Base-by-base conservation (phyloP, 2,888 invertebrate species). In the Notodonta dromedarius region DNA sequence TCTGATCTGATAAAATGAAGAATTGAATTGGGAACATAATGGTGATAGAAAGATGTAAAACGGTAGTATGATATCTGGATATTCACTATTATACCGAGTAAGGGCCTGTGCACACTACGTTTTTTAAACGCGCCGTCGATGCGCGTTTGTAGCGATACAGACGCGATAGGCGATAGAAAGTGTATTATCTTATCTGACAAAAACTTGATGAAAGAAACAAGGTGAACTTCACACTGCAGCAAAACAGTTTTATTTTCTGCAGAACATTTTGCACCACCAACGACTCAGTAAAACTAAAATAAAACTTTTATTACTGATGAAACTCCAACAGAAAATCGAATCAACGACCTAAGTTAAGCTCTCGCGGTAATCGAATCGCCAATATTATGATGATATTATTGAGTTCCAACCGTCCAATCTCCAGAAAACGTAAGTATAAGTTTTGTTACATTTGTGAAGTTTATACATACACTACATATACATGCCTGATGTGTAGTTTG, bases 311-410 rank as follows among this genome's bases (percentile, higher is more conserved):
- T 48, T 48, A 48, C 6, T 16, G 12, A 50, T 16, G 2, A 50
- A 16, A 50, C 12, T 16, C 4, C 42, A 11, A 12, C 42, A 16
- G 50, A 4, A 4, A 50, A 50, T 50, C 16, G 52, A 35, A 32
- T 52, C 32, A 13, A 13, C 32, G 12, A 32, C 8, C 0, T 32
- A 9, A 35, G 52, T 52, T 52, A 5, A 52, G 32, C 14, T 16
- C 50, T 16, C 16, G 5, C 50, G 9, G 59, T 52, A 35, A 62
- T 46, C 39, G 53, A 59, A 56, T 32, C 55, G 60, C 14, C 65
- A 63, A 70, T 74, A 67, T 75, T 72, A 72, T 67, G 63, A 62
- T 70, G 67, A 62, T 72, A 75, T 75, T 70, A 67, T 54, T 53
- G 60, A 63, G 51, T 60, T 67, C 32, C 12, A 51, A 60, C 63